These are phyloP conservation scores for Bombyx mori DNA, from an alignment of 1,140 invertebrate genomes.

Conservation along the genomic window DNA sequence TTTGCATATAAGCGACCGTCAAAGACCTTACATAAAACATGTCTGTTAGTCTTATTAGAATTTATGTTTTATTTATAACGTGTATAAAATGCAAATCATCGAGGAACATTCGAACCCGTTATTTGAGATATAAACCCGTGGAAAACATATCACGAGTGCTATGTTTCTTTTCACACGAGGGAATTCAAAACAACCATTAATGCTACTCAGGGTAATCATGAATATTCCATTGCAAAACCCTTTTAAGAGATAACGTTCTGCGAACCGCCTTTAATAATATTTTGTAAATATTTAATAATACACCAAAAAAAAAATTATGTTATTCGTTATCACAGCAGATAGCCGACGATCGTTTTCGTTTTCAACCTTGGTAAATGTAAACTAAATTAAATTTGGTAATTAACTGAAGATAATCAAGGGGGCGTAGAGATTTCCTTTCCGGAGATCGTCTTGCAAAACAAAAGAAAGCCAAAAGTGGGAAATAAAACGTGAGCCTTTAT, in stretches of 20 bases:
- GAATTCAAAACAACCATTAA: constrained; percentile 48
- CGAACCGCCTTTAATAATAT: constrained; percentile 24
- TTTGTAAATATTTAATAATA: no score
- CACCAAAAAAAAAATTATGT: no score
- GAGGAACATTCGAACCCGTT: constrained; percentile 11
- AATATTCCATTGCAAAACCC: constrained; percentile 48
- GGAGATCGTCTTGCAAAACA: constrained; percentile 18
- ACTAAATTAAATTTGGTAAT: no score
- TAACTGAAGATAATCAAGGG: no score
- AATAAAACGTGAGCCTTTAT: constrained; percentile 48
- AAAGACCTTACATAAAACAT: no score
- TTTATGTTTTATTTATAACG: no score
- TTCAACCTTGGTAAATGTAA: no score
- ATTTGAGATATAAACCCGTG: constrained; percentile 17
- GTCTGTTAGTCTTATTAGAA: no score
- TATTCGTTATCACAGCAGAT: no score
- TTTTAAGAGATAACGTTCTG: constrained; percentile 34
- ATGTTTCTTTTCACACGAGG: constrained; percentile 27
- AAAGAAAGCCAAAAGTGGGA: constrained; percentile 32
- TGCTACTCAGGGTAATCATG: constrained; percentile 40
- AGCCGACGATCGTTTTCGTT: no score
- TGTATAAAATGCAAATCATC: constrained; percentile 4
- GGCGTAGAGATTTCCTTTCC: no score
- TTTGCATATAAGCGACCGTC: no score
- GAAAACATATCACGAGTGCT: constrained; percentile 15